Percentiles rank a stretch among this genome's conserved stretches.
phyloP scores from a whole-genome alignment of 1,140 invertebrate genomes.

The Periplaneta americana region DNA sequence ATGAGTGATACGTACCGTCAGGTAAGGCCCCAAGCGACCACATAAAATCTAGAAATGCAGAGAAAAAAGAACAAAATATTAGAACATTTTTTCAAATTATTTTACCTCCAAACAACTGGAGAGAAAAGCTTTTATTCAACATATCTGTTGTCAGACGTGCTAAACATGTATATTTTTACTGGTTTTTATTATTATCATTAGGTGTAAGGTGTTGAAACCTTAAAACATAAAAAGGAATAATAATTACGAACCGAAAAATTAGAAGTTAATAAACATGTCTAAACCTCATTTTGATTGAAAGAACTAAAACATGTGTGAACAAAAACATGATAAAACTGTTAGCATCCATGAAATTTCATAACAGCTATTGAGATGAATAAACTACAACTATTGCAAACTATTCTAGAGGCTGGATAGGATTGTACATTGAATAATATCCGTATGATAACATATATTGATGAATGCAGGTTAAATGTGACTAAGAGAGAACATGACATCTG shows the following conservation, averaged over 20 bases:
- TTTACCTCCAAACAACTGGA: background rate
- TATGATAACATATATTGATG: no score
- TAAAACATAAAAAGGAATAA: background rate
- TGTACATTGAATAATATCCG: background rate
- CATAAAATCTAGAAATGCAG: slow-evolving; percentile 91
- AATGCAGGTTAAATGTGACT: no score
- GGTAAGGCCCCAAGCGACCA: slow-evolving; percentile 95
- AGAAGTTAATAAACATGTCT: background rate
- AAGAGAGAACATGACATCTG: background rate
- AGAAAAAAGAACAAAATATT: slow-evolving; percentile 47
- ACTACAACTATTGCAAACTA: background rate
- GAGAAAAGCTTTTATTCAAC: background rate
- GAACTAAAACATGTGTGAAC: slow-evolving; percentile 10
- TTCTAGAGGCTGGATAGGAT: background rate
- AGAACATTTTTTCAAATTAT: slow-evolving; percentile 16
- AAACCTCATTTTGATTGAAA: background rate
- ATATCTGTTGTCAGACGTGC: background rate
- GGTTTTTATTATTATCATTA: background rate
- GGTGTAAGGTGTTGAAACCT: background rate
- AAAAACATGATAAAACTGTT: slow-evolving; percentile 3
- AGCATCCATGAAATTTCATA: slow-evolving; percentile 56
- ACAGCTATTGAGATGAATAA: slow-evolving; percentile 34
- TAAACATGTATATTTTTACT: background rate
- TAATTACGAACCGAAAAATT: background rate
- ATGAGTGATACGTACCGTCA: slow-evolving; percentile 67